Evolutionary conservation across 2,888 invertebrate species (phyloP), one percentile per base, ranked within the genome.

Genomic region (Archips xylosteana): DNA sequence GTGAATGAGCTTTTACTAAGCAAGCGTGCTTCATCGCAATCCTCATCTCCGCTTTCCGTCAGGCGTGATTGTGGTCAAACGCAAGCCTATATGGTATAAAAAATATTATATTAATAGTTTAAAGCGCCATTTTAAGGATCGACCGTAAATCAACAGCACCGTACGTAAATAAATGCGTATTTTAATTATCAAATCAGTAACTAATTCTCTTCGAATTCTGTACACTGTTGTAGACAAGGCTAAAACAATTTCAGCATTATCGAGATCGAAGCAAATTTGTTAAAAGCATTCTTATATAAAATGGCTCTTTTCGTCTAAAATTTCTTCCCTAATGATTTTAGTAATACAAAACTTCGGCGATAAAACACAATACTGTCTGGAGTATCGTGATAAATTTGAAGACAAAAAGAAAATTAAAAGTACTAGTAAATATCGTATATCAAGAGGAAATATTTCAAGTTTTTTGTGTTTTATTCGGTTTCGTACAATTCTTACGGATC

Each of bases 401-500:
- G 8, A 45, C 12, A 2, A n/a, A 23, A 62, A 45, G 12, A 62
- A 62, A 23, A 23, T 42, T 45, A 45, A 42, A 32, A 34, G 49
- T n/a, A 64, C 23, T 23, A 64, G 49, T 34, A 47, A 64, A 6
- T 34, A 64, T 64, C 32, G 36, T 6, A 47, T 64, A 49, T 64
- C 64, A 32, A 34, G 36, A 47, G 34, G 15, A n/a, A 49, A 10
- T 47, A 13, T n/a, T 2, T 12, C 32, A 10, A 23, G 4, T 0
- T 23, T 8, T 54, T 54, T 54, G 23, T 3, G 9, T 6, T 54
- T 54, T 54, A 23, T 54, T 54, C 23, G 9, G 54, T 54, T 23
- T 10, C 23, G 2, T 9, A 54, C 4, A 49, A 1, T 3, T 54
- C 23, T 23, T 9, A 54, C 9, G 23, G 9, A 8, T 54, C 54